These are phyloP conservation scores for Eilema caniola DNA, from an alignment of 2,888 invertebrate species.

Conservation along the genomic window DNA sequence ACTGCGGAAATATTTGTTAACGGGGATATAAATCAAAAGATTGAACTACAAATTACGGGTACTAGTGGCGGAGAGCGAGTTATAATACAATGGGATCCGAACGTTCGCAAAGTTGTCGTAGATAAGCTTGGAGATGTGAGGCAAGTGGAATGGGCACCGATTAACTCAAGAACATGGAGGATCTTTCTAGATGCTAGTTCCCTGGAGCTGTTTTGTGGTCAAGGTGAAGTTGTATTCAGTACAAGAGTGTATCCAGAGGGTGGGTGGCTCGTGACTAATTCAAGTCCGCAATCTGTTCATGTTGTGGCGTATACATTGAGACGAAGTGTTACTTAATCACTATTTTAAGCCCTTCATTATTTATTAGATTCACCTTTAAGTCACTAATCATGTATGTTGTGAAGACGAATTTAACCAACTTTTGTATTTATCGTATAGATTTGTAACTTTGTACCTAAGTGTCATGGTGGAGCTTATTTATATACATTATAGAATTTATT, in stretches of 20 bases:
- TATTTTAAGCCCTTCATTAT: not conserved
- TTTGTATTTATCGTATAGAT: not conserved
- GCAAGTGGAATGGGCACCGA: slow-evolving; percentile 75
- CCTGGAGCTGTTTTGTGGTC: slow-evolving; percentile 79
- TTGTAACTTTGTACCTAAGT: not conserved
- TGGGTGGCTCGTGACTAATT: slow-evolving; percentile 71
- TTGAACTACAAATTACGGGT: slow-evolving; percentile 69
- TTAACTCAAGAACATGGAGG: slow-evolving; percentile 64
- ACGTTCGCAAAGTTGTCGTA: slow-evolving; percentile 66
- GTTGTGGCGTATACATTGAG: slow-evolving; percentile 67
- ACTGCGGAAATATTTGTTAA: slow-evolving; percentile 71
- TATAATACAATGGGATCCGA: slow-evolving; percentile 67
- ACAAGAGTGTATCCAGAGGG: slow-evolving; percentile 74
- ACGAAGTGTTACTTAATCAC: slow-evolving; percentile 68
- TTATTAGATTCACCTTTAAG: not conserved
- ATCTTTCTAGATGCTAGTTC: slow-evolving; percentile 79
- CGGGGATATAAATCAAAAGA: slow-evolving; percentile 60
- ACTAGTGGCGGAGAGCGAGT: slow-evolving; percentile 66
- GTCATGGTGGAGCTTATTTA: not conserved
- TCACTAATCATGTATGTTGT: not conserved
- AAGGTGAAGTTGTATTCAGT: slow-evolving; percentile 81
- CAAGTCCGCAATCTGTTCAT: slow-evolving; percentile 64
- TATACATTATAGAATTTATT: no score
- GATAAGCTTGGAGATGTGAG: slow-evolving; percentile 72
- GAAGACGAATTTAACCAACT: not conserved